These are phyloP conservation scores for Pempheris klunzingeri DNA, from an alignment of 2,797 vertebrate genomes.

Conservation along the genomic window DNA sequence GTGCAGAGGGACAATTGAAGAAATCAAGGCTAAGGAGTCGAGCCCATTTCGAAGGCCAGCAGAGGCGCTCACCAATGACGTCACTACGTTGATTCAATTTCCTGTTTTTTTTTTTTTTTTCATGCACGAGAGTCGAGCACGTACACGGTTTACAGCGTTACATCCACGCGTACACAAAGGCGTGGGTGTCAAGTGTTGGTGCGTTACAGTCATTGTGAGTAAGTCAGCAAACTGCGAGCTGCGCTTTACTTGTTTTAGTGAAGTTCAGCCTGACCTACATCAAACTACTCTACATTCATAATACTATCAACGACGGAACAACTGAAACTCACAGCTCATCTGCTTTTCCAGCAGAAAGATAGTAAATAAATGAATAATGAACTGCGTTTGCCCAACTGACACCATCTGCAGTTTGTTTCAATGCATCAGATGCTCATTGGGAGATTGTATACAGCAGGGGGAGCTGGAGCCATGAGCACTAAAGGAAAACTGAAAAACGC, in stretches of 20 bases:
- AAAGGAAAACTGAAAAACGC: background rate
- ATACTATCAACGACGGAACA: fast-evolving
- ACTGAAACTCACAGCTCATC: background rate
- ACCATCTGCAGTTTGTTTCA: background rate
- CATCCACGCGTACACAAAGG: too few species aligned
- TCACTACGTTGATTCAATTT: constrained; percentile 73
- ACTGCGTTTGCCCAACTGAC: background rate
- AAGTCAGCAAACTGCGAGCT: too few species aligned
- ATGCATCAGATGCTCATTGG: background rate
- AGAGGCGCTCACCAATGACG: constrained; percentile 87
- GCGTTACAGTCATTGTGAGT: too few species aligned
- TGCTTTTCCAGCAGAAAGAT: background rate
- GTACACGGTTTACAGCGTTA: too few species aligned
- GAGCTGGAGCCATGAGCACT: constrained; percentile 21
- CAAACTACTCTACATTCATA: background rate
- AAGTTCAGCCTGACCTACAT: background rate
- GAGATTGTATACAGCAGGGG: constrained; percentile 25
- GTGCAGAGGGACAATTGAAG: constrained; percentile 66
- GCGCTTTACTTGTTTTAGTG: background rate
- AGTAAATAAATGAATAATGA: background rate
- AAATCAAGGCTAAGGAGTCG: constrained; percentile 83
- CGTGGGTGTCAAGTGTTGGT: too few species aligned
- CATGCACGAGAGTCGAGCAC: background rate
- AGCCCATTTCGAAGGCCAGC: constrained; percentile 87
- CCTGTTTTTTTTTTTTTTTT: constrained; percentile 57